Base-by-base conservation (phyloP, 2,888 invertebrate genomes). In the Nezara viridula region DNA sequence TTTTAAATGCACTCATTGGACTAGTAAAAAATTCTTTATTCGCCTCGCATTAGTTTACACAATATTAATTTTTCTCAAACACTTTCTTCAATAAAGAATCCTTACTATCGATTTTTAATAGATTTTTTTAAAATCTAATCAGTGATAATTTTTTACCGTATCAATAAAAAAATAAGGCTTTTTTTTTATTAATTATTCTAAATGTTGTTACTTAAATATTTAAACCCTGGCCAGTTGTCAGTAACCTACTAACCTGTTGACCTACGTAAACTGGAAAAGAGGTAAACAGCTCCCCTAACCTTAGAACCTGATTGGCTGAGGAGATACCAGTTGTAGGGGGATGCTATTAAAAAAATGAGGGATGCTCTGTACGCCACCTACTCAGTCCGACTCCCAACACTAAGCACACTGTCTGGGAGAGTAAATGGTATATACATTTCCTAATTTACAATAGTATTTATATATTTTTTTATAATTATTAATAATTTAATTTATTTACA, bases 301-400 rank as follows among this genome's bases (percentile, higher is more conserved):
- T n/a, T 2, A 81, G 44, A 44, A 81, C 81, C 81, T 81, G 81
- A 81, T 81, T 81, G 81, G 81, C 37, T 9, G 12, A 81, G 44
- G 81, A 81, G 81, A 47, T 47, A 44, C 44, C 4, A 12, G 81
- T 81, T 12, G 81, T 81, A 81, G 81, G 81, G 81, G 81, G 81
- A 44, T 81, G 81, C 44, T 81, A 24, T 21, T 10, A 73, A 73
- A 77, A 44, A 37, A 77, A n/a, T 77, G 24, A n/a, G 81, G 81
- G 81, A 81, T 81, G 81, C 24, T 77, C 21, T n/a, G 21, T 24
- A 2, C 24, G 19, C 40, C 81, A n/a, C 81, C 81, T 47, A 81
- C 81, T 81, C 81, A 44, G 81, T 81, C 44, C 81, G 24, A 14
- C 32, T 19, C 9, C 37, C 73, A 37, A 6, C 32, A 4, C 24